Base-by-base conservation (phyloP, 2,888 invertebrate genomes). In the Torymus auratus region DNA sequence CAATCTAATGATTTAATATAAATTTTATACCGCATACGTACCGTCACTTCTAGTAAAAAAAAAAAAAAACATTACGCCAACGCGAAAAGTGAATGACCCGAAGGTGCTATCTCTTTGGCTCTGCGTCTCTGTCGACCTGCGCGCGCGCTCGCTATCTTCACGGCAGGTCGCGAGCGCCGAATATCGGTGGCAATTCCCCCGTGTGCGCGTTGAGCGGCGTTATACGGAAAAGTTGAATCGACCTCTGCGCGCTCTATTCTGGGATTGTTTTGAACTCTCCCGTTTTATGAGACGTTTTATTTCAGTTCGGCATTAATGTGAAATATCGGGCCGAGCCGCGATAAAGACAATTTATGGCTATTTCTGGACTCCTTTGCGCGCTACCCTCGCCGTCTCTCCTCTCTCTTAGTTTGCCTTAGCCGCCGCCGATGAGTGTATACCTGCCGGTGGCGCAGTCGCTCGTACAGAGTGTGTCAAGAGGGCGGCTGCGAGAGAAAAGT, bases 231-330 rank as follows among this genome's bases (percentile, higher is more conserved):
- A 76, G 72, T 82, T 79, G 78, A 72, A 75, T 76, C 62, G 68
- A 82, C 55, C 53, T 70, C n/a, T 14, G 53, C 58, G n/a, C 41
- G 60, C 58, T 15, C 65, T 60, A 80, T 78, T 80, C 62, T 68
- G 20, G 70, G 78, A 80, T 80, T 82, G 80, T 82, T 80, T 82
- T 80, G 80, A 80, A 77, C 80, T 80, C 78, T 50, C 41, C 5
- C 73, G 78, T 82, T 82, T 82, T 78, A 82, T 78, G 82, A 80
- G 80, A 80, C 74, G 76, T 74, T 82, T 82, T 80, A 80, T 82
- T 82, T 82, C 74, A 77, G 80, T 80, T 80, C 73, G 80, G 82
- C 71, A 82, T 82, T 82, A 82, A 82, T 82, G 79, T 82, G 82
- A 82, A 82, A 79, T 82, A 82, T 82, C 72, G 76, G 20, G 7